Conservation (phyloP, 1,140 invertebrate species). For the Neodiprion pinetum region DNA sequence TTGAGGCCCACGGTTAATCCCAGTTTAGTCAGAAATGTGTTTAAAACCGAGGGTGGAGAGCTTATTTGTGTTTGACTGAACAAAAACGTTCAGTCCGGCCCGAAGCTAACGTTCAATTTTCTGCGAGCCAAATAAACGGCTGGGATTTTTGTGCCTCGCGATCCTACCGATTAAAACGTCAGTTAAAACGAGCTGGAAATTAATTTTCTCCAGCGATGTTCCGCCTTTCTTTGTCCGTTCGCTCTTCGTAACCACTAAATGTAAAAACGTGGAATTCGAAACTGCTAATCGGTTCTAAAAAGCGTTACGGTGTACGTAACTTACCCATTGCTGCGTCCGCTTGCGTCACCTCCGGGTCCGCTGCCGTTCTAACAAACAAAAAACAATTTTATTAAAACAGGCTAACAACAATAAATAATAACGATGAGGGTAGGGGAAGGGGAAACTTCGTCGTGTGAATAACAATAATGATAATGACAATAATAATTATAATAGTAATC, state of each 20-base stretch:
- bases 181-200: too few relatives aligned
- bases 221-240: too few relatives aligned
- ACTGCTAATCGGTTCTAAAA: neutral
- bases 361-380: slow-evolving; percentile 85
- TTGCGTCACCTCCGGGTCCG: slow-evolving; percentile 74
- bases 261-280: neutral
- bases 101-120: too few relatives aligned
- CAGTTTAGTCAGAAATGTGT: slow-evolving; percentile 3
- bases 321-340: slow-evolving; percentile 80
- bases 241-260: too few relatives aligned
- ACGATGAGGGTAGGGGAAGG: slow-evolving; percentile 42
- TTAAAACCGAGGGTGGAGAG: neutral
- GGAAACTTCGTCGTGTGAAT: slow-evolving; percentile 49
- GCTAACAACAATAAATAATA: slow-evolving; percentile 56
- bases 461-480: slow-evolving; percentile 29
- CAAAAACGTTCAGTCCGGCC: neutral
- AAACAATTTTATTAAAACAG: slow-evolving; percentile 62
- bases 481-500: slow-evolving; percentile 20
- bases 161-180: too few relatives aligned
- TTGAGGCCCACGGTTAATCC: neutral
- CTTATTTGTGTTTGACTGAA: neutral
- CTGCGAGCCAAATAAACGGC: too few relatives aligned
- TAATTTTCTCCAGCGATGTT: too few relatives aligned
- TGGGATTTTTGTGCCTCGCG: too few relatives aligned
- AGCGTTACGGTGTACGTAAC: slow-evolving; percentile 35